Conservation (phyloP, 1,140 invertebrate genomes). For the Oncopodura yosiiana region DNA sequence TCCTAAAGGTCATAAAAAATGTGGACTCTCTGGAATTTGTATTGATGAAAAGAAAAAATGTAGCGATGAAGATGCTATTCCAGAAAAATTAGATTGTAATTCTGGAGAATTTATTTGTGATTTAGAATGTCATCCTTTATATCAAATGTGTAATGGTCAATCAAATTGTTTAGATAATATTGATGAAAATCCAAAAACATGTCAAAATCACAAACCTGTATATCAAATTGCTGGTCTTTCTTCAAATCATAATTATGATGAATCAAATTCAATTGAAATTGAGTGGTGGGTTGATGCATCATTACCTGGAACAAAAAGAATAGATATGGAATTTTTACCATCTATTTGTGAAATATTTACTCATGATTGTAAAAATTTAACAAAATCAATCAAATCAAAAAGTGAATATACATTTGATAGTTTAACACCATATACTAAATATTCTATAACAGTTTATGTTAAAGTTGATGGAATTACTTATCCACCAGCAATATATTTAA, state of each 20-base stretch:
- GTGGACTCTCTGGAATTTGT: neutral
- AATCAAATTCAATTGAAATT: conserved; percentile 44
- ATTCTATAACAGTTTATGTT: conserved; percentile 68
- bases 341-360: conserved; percentile 43
- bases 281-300: conserved; percentile 45
- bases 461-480: conserved; percentile 44
- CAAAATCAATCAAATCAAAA: conserved; percentile 17
- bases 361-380: conserved; percentile 36
- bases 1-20: neutral
- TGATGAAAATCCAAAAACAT: conserved; percentile 54
- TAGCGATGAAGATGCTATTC: neutral
- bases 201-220: conserved; percentile 43
- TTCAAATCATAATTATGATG: conserved; percentile 45
- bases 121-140: conserved; percentile 48
- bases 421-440: conserved; percentile 57
- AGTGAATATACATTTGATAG: conserved; percentile 22
- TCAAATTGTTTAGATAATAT: conserved; percentile 58
- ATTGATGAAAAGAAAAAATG: neutral
- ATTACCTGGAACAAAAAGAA: conserved; percentile 39
- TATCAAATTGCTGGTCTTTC: conserved; percentile 49
- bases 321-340: conserved; percentile 52
- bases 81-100: conserved; percentile 40
- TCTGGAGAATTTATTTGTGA: conserved; percentile 52
- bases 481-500: conserved; percentile 51
- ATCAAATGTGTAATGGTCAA: conserved; percentile 54